Evolutionary conservation across 2,797 vertebrate genomes (phyloP).

Genomic region (Poecilia velifera): DNA sequence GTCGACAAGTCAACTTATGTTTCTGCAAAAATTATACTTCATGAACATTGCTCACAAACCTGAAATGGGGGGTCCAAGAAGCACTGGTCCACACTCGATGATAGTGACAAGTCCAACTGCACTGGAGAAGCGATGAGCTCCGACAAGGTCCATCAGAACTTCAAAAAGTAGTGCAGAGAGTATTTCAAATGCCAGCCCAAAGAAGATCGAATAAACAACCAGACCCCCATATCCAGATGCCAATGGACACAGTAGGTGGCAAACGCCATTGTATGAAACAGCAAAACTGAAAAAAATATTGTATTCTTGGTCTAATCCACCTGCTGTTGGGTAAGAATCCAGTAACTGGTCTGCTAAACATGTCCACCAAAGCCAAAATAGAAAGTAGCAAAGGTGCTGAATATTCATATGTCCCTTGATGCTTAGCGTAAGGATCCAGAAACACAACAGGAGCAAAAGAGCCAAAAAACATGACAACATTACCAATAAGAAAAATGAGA

Average conservation of each 20-base stretch:
- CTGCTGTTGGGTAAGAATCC: slow-evolving; percentile 82
- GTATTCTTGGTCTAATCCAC: slow-evolving; percentile 81
- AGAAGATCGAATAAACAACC: slow-evolving; percentile 75
- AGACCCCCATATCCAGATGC: slow-evolving; percentile 76
- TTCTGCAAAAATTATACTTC: background rate
- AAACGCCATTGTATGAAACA: slow-evolving; percentile 79
- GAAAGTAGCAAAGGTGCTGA: slow-evolving; percentile 84
- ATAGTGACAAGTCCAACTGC: slow-evolving; percentile 85
- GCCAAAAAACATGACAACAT: slow-evolving; percentile 86
- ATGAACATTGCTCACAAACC: slow-evolving; percentile 69
- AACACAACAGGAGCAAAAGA: slow-evolving; percentile 88
- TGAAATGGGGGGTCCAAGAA: slow-evolving; percentile 84
- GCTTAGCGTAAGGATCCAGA: slow-evolving; percentile 84
- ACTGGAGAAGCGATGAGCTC: slow-evolving; percentile 79
- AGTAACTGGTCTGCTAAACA: slow-evolving; percentile 78
- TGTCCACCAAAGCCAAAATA: slow-evolving; percentile 82
- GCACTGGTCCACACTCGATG: slow-evolving; percentile 81
- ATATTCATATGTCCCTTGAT: slow-evolving; percentile 81
- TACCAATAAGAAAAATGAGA: slow-evolving; percentile 85
- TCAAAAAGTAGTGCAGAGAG: slow-evolving; percentile 85
- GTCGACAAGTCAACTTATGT: background rate
- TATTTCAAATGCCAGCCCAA: slow-evolving; percentile 83
- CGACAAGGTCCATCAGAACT: slow-evolving; percentile 85
- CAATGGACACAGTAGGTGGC: slow-evolving; percentile 85
- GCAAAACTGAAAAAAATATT: slow-evolving; percentile 85